These are phyloP conservation scores for Mus musculus DNA, from an alignment of 2,113 vertebrate species.

Conservation along the genomic window GRCm39 chr2:60620001-60620500, in stretches of 20 bases:
- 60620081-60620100: not conserved
- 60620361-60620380: not conserved
- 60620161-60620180: not conserved
- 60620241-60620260: constrained; percentile 33
- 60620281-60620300: not conserved
- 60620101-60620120: not conserved
- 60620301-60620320: constrained; percentile 31
- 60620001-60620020: not conserved
- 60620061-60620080: not conserved
- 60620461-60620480: not conserved
- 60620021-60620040: not conserved
- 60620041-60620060: not conserved
- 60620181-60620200: not conserved
- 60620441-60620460: not conserved
- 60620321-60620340: constrained; percentile 32
- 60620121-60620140: not conserved
- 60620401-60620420: not conserved
- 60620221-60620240: not conserved
- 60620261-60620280: constrained; percentile 26
- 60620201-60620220: constrained; percentile 7
- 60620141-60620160: constrained; percentile 12
- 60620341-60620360: not conserved
- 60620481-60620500: not conserved
- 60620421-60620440: not conserved
- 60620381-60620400: not conserved